Evolutionary conservation across 30 jellyfish, hydroid and myxozoan species (phyloP), one percentile per base, ranked within the genome.

Genomic region (Aurelia aurita): DNA sequence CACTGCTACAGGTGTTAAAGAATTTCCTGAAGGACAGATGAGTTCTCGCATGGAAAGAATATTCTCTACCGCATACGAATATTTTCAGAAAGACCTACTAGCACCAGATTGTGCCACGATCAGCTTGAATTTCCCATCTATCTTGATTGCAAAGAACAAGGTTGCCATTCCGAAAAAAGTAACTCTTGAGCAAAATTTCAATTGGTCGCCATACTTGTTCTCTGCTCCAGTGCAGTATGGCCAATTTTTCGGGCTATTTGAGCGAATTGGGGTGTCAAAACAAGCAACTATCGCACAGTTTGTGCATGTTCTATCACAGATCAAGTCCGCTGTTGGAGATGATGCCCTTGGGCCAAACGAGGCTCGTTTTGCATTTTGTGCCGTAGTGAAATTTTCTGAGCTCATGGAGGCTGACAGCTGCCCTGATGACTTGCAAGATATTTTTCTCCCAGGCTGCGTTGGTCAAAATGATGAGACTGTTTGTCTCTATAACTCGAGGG

Each of bases 151-250:
- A 21, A 69, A 59, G 18, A 54, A 32, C 7, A 27, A 34, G 51
- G 13, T 90, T 12, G 75, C 59, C 20, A 55, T 83, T 55, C 91
- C 97, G 9, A 21, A 34, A 20, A 90, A 58, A 69, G 79, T 82
- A 5, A 64, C 83, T 21, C 39, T 84, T 13, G 72, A 70, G n/a
- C 49, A 65, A 35, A 75, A 59, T 46, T 31, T 64, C 26, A 60
- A 77, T 5, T 66, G 76, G n/a, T 67, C 89, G 15, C 95, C 95
- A 6, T 84, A 90, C 79, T 35, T 90, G 25, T 59, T 73, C 65
- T 58, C 84, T 0, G 78, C 84, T 39, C 84, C 87, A 7, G 79
- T 63, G 29, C 49, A 12, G n/a, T 27, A 31, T 8, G 97, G 97
- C 25, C 59, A 68, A 27, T 90, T 10, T 57, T 84, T 68, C 26